phyloP scores from a whole-genome alignment of 2,888 invertebrate genomes.

The Oligia strigilis region DNA sequence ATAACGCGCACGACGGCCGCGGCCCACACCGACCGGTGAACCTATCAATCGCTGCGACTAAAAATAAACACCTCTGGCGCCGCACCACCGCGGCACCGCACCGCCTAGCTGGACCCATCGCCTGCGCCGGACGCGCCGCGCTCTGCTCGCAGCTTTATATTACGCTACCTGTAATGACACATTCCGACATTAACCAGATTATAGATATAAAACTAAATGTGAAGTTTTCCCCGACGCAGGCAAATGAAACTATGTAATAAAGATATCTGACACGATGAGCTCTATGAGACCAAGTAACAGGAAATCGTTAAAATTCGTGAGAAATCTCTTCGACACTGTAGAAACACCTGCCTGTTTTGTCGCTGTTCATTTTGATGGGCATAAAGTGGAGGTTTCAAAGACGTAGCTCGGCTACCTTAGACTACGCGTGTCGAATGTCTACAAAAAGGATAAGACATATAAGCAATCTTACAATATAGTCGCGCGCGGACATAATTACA shows the following conservation, averaged over 20 bases:
- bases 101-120: conserved; percentile 70
- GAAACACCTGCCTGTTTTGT: conserved; percentile 70
- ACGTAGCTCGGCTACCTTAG: conserved; percentile 30
- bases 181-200: conserved; percentile 83
- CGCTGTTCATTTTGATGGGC: conserved; percentile 62
- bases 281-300: conserved; percentile 85
- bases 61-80: conserved; percentile 85
- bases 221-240: conserved; percentile 80
- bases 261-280: conserved; percentile 83
- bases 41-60: conserved; percentile 87
- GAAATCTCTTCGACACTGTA: conserved; percentile 78
- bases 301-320: conserved; percentile 90
- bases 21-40: conserved; percentile 80
- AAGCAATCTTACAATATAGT: conserved; percentile 85
- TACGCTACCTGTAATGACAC: conserved; percentile 82
- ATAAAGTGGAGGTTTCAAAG: conserved; percentile 21
- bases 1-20: conserved; percentile 83
- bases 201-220: conserved; percentile 81
- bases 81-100: conserved; percentile 67
- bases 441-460: conserved; percentile 77
- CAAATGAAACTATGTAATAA: conserved; percentile 85
- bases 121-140: conserved; percentile 55
- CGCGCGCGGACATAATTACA: conserved; percentile 86
- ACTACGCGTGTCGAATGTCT: conserved; percentile 75
- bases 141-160: conserved; percentile 73